Conservation (phyloP, 2,888 invertebrate species). For the Drosophila sordidapex region DNA sequence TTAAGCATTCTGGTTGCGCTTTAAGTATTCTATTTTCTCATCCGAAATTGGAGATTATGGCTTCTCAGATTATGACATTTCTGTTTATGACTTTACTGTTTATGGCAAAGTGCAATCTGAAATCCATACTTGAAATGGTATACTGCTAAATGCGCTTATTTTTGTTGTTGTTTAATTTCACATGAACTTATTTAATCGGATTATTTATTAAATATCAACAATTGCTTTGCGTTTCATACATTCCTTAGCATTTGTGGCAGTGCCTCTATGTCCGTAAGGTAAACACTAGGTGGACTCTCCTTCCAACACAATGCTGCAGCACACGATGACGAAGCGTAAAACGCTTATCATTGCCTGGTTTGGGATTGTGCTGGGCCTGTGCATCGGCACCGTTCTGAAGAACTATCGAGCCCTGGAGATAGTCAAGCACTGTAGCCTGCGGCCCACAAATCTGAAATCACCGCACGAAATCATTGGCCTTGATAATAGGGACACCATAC, state of each 20-base stretch:
- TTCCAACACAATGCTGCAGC: constrained; percentile 67
- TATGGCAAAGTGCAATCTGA: not conserved
- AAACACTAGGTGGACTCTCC: constrained; percentile 13
- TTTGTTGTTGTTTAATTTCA: not conserved
- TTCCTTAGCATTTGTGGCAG: not conserved
- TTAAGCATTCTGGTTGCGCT: not conserved
- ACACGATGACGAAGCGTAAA: constrained; percentile 83
- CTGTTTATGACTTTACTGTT: not conserved
- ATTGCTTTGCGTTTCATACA: not conserved
- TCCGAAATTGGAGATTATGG: not conserved
- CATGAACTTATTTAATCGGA: not conserved
- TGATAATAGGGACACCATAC: constrained; percentile 82
- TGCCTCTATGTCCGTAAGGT: constrained; percentile 23
- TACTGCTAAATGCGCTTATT: not conserved
- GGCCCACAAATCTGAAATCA: constrained; percentile 76
- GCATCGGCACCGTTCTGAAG: constrained; percentile 84
- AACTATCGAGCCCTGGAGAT: constrained; percentile 84
- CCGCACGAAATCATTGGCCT: constrained; percentile 84
- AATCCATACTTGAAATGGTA: not conserved
- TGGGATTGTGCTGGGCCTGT: constrained; percentile 84
- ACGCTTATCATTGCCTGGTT: constrained; percentile 84
- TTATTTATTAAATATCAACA: not conserved
- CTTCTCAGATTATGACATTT: not conserved
- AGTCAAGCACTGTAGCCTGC: constrained; percentile 83
- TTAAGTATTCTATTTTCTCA: not conserved